A percentile compares a stretch with the other conserved stretches of the same genome.
These are phyloP conservation scores for Didymodactylos carnosus DNA, from an alignment of 2,888 invertebrate genomes.

Conservation along the genomic window DNA sequence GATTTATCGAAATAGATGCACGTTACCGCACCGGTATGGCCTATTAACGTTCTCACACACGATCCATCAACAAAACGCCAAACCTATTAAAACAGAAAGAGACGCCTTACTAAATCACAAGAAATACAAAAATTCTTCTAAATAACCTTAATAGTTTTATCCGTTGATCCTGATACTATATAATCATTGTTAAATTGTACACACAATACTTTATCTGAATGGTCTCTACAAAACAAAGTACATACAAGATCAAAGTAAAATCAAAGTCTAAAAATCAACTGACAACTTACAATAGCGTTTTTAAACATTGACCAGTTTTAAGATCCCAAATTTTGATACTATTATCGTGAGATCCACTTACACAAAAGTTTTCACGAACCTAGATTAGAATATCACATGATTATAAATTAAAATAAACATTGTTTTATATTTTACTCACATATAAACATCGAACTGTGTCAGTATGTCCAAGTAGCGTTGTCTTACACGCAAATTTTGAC, in stretches of 20 bases:
- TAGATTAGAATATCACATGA: neutral
- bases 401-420: too few species aligned
- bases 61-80: slow-evolving; percentile 34
- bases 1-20: slow-evolving; percentile 36
- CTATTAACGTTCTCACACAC: slow-evolving; percentile 35
- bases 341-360: neutral
- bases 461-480: slow-evolving; percentile 39
- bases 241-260: neutral
- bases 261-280: neutral
- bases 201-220: slow-evolving; percentile 37
- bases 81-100: slow-evolving; percentile 22
- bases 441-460: slow-evolving; percentile 39
- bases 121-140: neutral
- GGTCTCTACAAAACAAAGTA: slow-evolving; percentile 28
- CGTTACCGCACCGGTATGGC: slow-evolving; percentile 39
- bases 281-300: neutral
- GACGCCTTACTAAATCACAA: too few species aligned
- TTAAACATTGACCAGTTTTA: neutral
- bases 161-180: slow-evolving; percentile 31
- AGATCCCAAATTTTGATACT: neutral
- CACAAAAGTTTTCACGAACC: neutral
- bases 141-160: slow-evolving; percentile 36
- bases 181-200: slow-evolving; percentile 31
- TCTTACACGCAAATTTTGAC: slow-evolving; percentile 39
- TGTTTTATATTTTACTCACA: too few species aligned